A percentile compares a stretch with the other conserved stretches of the same genome.
Evolutionary conservation across 2,888 invertebrate species (phyloP).

Genomic region (Chrysodeixis includens): DNA sequence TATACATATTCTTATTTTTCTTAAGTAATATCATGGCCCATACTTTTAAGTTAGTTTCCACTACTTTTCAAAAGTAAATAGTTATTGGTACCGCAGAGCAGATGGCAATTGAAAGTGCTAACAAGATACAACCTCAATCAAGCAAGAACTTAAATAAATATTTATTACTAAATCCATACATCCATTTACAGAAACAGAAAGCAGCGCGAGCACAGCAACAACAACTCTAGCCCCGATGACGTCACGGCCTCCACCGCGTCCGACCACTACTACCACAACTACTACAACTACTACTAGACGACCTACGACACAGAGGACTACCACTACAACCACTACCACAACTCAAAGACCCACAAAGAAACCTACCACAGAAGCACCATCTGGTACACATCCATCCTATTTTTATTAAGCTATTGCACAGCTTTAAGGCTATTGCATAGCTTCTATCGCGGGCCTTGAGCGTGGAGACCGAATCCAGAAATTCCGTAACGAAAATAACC

Average conservation of each 20-base stretch:
- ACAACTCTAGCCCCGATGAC: constrained; percentile 81
- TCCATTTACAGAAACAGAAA: constrained; percentile 59
- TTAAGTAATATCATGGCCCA: too few relatives aligned
- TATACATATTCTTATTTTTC: neutral
- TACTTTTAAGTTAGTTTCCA: too few relatives aligned
- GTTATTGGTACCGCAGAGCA: neutral
- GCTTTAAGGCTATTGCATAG: too few relatives aligned
- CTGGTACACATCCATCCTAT: constrained; percentile 49
- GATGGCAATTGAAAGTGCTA: neutral
- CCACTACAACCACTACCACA: constrained; percentile 59
- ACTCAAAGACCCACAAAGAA: constrained; percentile 65
- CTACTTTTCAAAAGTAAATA: neutral
- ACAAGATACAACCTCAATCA: neutral
- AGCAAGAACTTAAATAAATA: neutral
- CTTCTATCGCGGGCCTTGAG: too few relatives aligned
- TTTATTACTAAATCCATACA: too few relatives aligned
- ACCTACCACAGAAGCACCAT: constrained; percentile 51
- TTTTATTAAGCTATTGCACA: too few relatives aligned
- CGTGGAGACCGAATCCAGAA: too few relatives aligned
- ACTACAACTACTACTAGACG: constrained; percentile 64
- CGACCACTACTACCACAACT: constrained; percentile 69
- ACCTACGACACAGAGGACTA: constrained; percentile 59
- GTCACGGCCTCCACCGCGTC: constrained; percentile 78
- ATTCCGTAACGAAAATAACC: too few relatives aligned
- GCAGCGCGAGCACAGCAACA: constrained; percentile 76